Evolutionary conservation across 2,113 vertebrate genomes (phyloP).

Genomic region (Eublepharis macularius): DNA sequence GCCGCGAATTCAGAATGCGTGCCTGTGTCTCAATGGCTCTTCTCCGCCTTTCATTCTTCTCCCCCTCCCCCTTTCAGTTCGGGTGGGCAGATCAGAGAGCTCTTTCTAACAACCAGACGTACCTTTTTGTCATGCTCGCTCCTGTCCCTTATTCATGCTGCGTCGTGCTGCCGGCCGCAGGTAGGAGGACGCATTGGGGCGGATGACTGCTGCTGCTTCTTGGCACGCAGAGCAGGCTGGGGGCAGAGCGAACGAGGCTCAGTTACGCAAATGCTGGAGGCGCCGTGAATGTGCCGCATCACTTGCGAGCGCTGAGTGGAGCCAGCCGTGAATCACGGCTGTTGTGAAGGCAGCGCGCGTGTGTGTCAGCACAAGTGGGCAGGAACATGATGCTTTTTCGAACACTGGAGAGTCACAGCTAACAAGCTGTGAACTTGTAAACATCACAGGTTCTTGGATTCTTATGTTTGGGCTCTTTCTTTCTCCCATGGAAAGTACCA

Average conservation of each 20-base stretch:
- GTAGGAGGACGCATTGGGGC: conserved; percentile 67
- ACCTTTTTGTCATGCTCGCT: conserved; percentile 43
- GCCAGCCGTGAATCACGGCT: conserved; percentile 72
- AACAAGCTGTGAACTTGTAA: conserved; percentile 37
- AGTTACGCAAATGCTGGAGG: conserved; percentile 55
- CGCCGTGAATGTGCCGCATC: conserved; percentile 54
- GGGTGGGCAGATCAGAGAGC: conserved; percentile 49
- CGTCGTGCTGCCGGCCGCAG: conserved; percentile 34
- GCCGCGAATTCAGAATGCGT: conserved; percentile 6
- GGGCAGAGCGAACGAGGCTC: conserved; percentile 56
- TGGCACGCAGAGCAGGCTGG: conserved; percentile 51
- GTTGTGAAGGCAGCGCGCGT: conserved; percentile 57
- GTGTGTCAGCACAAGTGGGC: conserved; percentile 73
- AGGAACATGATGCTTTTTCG: conserved; percentile 59
- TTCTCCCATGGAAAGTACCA: conserved; percentile 38
- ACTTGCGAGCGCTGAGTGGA: conserved; percentile 64
- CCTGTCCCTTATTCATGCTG: conserved; percentile 49
- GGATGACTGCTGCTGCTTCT: conserved; percentile 64
- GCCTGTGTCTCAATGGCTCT: conserved; percentile 29
- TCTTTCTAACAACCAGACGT: conserved; percentile 57
- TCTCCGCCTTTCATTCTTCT: conserved; percentile 4
- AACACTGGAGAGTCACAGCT: conserved; percentile 47
- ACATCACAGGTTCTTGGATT: conserved; percentile 26
- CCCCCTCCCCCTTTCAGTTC: conserved; percentile 22
- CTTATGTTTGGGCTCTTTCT: accelerated